phyloP scores from a whole-genome alignment of 2,888 invertebrate species.

The Acrobasis consociella region DNA sequence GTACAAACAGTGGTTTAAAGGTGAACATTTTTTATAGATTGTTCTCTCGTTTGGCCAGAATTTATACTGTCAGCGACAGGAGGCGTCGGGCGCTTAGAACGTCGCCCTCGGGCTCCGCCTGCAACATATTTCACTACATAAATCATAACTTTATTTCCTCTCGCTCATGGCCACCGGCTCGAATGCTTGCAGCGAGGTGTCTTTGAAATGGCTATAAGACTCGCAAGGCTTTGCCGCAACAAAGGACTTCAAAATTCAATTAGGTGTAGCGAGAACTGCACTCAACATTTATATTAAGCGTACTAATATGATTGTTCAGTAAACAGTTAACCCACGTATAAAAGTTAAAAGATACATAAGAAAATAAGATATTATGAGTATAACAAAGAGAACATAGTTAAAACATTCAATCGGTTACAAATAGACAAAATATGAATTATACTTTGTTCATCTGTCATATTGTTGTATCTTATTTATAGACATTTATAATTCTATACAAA shows the following conservation, averaged over 20 bases:
- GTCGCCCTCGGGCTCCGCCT: constrained; percentile 46
- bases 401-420: too few relatives aligned
- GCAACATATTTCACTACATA: constrained; percentile 79
- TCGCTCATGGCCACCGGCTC: constrained; percentile 63
- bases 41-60: constrained; percentile 57
- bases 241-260: constrained; percentile 76
- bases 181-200: constrained; percentile 59
- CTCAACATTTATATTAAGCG: constrained; percentile 51
- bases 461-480: too few relatives aligned
- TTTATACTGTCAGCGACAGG: constrained; percentile 64
- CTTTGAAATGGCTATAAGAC: constrained; percentile 77
- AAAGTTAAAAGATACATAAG: too few relatives aligned
- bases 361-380: too few relatives aligned
- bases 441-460: too few relatives aligned
- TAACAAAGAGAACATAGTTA: too few relatives aligned
- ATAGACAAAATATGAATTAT: too few relatives aligned
- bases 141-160: constrained; percentile 82
- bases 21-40: constrained; percentile 49
- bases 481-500: too few relatives aligned
- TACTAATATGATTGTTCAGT: neutral
- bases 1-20: neutral
- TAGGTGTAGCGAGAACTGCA: constrained; percentile 58
- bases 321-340: too few relatives aligned
- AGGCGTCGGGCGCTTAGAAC: constrained; percentile 56
- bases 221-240: constrained; percentile 63